These are phyloP conservation scores for Chironomus tepperi DNA, from an alignment of 1,140 invertebrate species.

Conservation along the genomic window DNA sequence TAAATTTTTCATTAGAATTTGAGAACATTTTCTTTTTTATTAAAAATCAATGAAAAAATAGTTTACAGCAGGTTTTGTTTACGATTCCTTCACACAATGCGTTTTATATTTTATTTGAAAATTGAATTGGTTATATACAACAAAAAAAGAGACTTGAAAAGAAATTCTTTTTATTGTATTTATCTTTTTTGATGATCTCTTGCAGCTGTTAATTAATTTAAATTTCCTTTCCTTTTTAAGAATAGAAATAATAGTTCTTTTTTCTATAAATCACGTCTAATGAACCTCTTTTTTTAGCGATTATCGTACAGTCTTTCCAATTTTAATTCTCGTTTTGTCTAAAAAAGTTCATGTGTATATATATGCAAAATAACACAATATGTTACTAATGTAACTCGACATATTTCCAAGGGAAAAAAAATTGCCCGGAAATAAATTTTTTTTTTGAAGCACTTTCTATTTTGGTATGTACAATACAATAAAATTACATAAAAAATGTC, in stretches of 20 bases:
- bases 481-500: background rate
- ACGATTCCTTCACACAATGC: background rate
- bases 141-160: background rate
- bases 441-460: slow-evolving; percentile 7
- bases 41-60: background rate
- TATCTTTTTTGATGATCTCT: background rate
- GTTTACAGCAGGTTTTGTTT: background rate
- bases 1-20: background rate
- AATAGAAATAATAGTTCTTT: too few relatives aligned
- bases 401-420: background rate
- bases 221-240: background rate
- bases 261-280: background rate
- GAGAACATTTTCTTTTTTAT: slow-evolving; percentile 9
- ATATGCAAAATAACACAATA: slow-evolving; percentile 6
- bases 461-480: background rate
- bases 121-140: background rate
- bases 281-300: background rate
- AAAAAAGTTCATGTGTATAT: background rate
- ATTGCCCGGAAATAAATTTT: background rate
- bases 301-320: slow-evolving; percentile 12
- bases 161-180: slow-evolving; percentile 11
- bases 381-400: background rate
- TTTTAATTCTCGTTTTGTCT: background rate
- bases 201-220: background rate
- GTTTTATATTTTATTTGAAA: background rate